Evolutionary conservation across 2,888 invertebrate genomes (phyloP), one percentile per base, ranked within the genome.

Genomic region (Beris chalybata): DNA sequence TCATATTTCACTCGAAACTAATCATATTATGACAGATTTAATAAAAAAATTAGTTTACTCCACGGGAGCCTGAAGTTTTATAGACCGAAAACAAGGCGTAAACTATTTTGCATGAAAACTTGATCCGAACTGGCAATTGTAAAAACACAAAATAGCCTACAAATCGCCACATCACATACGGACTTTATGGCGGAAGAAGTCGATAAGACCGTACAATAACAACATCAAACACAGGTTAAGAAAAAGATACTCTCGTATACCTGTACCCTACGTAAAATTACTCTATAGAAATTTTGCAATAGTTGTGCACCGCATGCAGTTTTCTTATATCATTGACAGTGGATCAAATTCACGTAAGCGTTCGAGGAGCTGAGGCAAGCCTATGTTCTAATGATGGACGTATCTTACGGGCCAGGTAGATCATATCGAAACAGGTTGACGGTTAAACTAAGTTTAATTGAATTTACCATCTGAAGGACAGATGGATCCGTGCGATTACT

Each of bases 391-490:
- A 22, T 12, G 48, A 59, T 43, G 38, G 57, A 57, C 57, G 38
- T 57, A 44, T 57, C 43, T 57, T 43, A 31, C 4, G 32, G 6
- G 32, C 38, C 12, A 57, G 31, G 38, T 12, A 59, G 38, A 64
- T 64, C 13, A 13, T 54, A 64, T 64, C 52, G 38, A 38, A 22
- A 54, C 55, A 44, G 29, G 53, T 63, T 43, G 63, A 29, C 54
- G 45, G 22, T 64, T 64, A 47, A 22, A 31, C 64, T 50, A 44
- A 44, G 44, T 54, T 54, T 45, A 43, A 64, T 64, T 64, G 64
- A 64, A 64, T 64, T 54, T 64, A 64, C 52, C 54, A 52, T 61
- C 12, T 31, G 64, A 64, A 64, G 64, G 64, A 64, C 64, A 64
- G 64, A 64, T 64, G 30, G 6, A 55, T 15, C 22, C 43, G 47